A percentile compares a stretch with the other conserved stretches of the same genome.
phyloP scores from a whole-genome alignment of 2,797 vertebrate genomes.

The Amphiprion clarkii region DNA sequence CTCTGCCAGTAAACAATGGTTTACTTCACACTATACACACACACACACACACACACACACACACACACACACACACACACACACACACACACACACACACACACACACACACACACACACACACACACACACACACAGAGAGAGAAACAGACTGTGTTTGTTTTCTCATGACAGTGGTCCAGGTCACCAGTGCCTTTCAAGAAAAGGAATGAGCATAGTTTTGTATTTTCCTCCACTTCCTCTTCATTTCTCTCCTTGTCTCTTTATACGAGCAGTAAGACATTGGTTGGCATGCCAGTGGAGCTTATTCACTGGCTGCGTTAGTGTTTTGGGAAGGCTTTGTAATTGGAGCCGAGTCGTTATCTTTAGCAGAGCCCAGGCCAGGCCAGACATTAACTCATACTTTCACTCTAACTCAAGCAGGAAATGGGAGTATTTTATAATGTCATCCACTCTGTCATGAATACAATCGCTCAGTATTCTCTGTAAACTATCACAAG shows the following conservation, averaged over 20 bases:
- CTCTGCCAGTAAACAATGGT: conserved; percentile 82
- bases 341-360: conserved; percentile 77
- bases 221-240: conserved; percentile 31
- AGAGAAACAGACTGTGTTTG: conserved; percentile 64
- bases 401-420: conserved; percentile 81
- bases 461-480: conserved; percentile 72
- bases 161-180: conserved; percentile 70
- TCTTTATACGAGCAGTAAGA: conserved; percentile 39
- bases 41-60: conserved; percentile 36
- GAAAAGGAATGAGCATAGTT: conserved; percentile 54
- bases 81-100: conserved; percentile 26
- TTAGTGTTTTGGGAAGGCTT: conserved; percentile 70
- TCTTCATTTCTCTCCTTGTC: neutral
- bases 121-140: conserved; percentile 20
- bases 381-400: conserved; percentile 80
- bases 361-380: conserved; percentile 71
- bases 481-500: conserved; percentile 74
- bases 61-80: conserved; percentile 34
- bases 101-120: conserved; percentile 40
- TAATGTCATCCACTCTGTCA: conserved; percentile 80
- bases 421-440: conserved; percentile 83
- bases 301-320: conserved; percentile 59
- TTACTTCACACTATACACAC: conserved; percentile 61
- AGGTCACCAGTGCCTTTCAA: conserved; percentile 54
- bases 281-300: conserved; percentile 52